phyloP scores from a whole-genome alignment of 2,797 vertebrate genomes.

The Melopsittacus undulatus region DNA sequence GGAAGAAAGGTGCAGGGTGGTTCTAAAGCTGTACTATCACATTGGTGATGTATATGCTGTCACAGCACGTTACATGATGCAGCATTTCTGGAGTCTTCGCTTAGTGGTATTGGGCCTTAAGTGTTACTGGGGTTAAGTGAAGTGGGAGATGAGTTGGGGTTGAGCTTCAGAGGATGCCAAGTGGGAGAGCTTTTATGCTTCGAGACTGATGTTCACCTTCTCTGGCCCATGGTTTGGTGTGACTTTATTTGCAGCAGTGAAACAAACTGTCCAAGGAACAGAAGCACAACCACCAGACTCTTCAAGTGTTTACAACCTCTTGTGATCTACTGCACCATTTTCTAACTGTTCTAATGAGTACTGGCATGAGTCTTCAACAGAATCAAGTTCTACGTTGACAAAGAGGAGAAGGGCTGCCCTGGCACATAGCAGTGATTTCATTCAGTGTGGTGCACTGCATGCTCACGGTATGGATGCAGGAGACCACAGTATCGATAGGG shows the following conservation, averaged over 20 bases:
- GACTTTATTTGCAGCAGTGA: neutral
- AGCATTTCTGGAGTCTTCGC: neutral
- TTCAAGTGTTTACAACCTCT: neutral
- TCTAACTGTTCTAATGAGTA: neutral
- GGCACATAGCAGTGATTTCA: neutral
- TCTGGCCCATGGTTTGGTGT: neutral
- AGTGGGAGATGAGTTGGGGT: neutral
- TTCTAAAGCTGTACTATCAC: neutral
- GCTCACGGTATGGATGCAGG: neutral
- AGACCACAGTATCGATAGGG: neutral
- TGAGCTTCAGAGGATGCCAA: neutral
- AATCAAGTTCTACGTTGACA: accelerated
- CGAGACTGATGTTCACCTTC: neutral
- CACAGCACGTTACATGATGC: neutral
- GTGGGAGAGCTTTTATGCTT: neutral
- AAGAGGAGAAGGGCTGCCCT: neutral
- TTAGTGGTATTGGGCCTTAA: neutral
- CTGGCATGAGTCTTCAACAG: neutral
- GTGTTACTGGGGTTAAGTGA: neutral
- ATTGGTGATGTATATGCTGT: accelerated
- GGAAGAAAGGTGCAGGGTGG: neutral
- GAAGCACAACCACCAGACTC: neutral
- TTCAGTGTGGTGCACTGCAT: neutral
- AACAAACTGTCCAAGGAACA: neutral
- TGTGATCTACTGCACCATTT: neutral